A percentile compares a stretch with the other conserved stretches of the same genome.
These are phyloP conservation scores for Cyclargus thomasi DNA, from an alignment of 1,140 invertebrate genomes.

Conservation along the genomic window DNA sequence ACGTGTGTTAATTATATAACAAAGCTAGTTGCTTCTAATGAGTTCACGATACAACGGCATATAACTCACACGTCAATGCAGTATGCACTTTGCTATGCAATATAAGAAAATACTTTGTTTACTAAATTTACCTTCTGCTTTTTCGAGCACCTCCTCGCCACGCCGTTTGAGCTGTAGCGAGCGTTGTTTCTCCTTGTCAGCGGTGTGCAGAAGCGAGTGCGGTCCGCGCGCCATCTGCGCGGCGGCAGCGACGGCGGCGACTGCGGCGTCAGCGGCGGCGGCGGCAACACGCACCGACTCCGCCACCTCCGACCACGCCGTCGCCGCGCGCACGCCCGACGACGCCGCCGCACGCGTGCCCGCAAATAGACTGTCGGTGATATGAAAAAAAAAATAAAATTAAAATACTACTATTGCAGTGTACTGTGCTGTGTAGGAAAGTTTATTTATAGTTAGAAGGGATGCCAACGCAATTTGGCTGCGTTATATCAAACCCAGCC, in stretches of 20 bases:
- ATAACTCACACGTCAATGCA: no score
- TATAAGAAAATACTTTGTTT: no score
- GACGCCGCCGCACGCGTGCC: constrained; percentile 81
- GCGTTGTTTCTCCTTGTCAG: constrained; percentile 33
- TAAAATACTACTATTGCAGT: no score
- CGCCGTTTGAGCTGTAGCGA: constrained; percentile 37
- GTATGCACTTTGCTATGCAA: no score
- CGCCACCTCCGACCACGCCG: constrained; percentile 88
- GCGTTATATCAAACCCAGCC: no score
- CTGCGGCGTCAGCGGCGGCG: constrained; percentile 80
- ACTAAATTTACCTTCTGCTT: constrained; percentile 60
- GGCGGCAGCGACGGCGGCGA: constrained; percentile 76
- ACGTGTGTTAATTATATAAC: neutral
- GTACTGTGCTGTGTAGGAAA: no score
- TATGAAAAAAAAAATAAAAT: constrained; percentile 11
- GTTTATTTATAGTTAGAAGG: no score
- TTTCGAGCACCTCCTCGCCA: constrained; percentile 63
- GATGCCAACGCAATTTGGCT: no score
- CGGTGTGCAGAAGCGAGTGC: constrained; percentile 35
- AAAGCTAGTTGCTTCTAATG: no score
- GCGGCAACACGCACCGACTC: constrained; percentile 79
- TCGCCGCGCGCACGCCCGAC: constrained; percentile 84
- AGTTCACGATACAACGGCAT: no score
- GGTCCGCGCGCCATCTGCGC: constrained; percentile 39
- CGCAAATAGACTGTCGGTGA: constrained; percentile 78